Conservation (phyloP, 53 echinoderm and acorn worm species). For the Astropecten irregularis region DNA sequence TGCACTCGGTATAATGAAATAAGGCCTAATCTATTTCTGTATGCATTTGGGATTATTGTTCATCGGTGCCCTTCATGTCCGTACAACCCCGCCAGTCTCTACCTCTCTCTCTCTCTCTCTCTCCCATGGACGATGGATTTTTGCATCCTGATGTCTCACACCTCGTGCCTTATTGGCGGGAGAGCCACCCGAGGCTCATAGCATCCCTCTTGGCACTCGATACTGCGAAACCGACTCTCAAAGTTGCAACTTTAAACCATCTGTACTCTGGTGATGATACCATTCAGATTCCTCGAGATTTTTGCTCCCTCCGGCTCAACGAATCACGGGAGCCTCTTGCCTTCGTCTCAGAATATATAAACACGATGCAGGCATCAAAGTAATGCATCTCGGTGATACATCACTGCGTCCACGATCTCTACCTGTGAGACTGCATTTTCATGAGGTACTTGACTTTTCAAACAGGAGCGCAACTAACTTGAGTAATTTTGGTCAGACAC, state of each 20-base stretch:
- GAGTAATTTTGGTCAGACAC: neutral
- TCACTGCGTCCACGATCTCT: constrained; percentile 7
- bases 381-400: neutral
- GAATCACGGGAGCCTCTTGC: neutral
- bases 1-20: too few species aligned
- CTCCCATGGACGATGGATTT: neutral
- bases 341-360: constrained; percentile 4
- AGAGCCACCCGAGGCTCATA: neutral
- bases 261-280: constrained; percentile 48
- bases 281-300: constrained; percentile 39
- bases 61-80: too few species aligned
- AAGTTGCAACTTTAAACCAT: constrained; percentile 59
- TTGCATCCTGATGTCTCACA: constrained; percentile 16
- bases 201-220: constrained; percentile 23
- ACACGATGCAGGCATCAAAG: neutral
- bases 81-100: too few species aligned
- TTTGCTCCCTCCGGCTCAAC: neutral
- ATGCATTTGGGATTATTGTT: too few species aligned
- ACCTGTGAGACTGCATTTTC: constrained; percentile 31
- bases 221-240: constrained; percentile 38
- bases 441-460: constrained; percentile 50
- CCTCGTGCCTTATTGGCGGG: constrained; percentile 27
- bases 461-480: neutral
- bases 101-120: too few species aligned
- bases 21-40: too few species aligned